Evolutionary conservation across 1,140 invertebrate species (phyloP), one percentile per base, ranked within the genome.

Genomic region (Lepidotrigona ventralis): DNA sequence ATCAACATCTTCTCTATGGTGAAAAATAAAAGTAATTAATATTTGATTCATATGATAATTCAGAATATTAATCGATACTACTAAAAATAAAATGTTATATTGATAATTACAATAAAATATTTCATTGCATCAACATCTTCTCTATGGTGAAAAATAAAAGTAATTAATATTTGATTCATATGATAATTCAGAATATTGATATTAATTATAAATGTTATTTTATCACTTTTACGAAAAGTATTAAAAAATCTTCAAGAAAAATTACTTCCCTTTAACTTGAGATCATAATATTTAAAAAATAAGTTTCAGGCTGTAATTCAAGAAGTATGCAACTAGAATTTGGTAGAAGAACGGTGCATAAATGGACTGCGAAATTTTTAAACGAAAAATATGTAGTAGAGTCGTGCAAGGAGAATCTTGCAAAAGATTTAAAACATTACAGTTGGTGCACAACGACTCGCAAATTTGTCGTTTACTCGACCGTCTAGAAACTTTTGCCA

Each of bases 391-490:
- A 23, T 14, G 12, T 17, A 15, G 21, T 15, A 33, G 26, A 6
- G 19, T 39, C 21, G 1, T 0, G n/a, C 2, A 46, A 54, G 15
- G 21, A 9, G 46, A 66, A 81, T 54, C 71, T 68, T 75, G 17
- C 23, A 39, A 75, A 73, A 73, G 60, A 81, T 75, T 81, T 68
- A 63, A 53, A 29, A 26, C 26, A 15, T 69, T 26, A 33, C 56
- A 63, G 19, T 63, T 80, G 23, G n/a, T 11, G 39, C 15, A 23
- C 19, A 53, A 51, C 46, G 69, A 21, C n/a, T 51, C n/a, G 60
- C 79, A 75, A 81, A 81, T 81, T 81, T 81, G 79, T 81, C 79
- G 60, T 81, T 81, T 81, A 75, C 79, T 46, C 63, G 60, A 33
- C 51, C 60, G 58, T 66, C 63, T 64, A 75, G n/a, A n/a, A 81